phyloP scores from a whole-genome alignment of 2,797 vertebrate species.

The Cyclura pinguis region DNA sequence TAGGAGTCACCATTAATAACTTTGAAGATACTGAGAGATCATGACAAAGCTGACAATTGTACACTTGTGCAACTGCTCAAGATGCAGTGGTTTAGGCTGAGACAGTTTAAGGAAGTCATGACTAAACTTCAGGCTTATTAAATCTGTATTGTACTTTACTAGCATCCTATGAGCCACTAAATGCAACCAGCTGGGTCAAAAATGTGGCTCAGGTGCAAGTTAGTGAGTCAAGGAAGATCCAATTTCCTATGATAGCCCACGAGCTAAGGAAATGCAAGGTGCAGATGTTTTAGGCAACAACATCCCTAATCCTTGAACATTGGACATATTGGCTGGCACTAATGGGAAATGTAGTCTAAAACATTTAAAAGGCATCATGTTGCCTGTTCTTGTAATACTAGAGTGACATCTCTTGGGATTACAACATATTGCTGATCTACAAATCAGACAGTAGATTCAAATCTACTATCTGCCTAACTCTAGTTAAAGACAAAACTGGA shows the following conservation, averaged over 20 bases:
- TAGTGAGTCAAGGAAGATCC: neutral
- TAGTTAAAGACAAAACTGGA: neutral
- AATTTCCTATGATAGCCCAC: neutral
- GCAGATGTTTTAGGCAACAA: neutral
- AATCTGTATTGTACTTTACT: neutral
- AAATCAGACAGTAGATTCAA: neutral
- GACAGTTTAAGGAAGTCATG: neutral
- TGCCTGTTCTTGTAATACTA: neutral
- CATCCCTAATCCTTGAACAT: neutral
- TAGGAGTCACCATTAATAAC: neutral
- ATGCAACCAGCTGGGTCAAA: neutral
- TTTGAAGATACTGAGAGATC: neutral
- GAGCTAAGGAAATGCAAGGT: neutral
- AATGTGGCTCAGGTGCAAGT: neutral
- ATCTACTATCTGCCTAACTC: neutral
- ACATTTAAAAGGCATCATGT: neutral
- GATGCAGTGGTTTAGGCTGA: neutral
- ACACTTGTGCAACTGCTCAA: neutral
- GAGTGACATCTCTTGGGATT: neutral
- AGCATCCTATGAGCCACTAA: neutral
- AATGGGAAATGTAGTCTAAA: neutral
- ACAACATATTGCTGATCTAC: neutral
- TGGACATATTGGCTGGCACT: neutral
- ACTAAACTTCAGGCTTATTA: neutral
- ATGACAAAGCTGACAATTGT: neutral